Base-by-base conservation (phyloP, 1,140 invertebrate species). In the Campoletis sonorensis region DNA sequence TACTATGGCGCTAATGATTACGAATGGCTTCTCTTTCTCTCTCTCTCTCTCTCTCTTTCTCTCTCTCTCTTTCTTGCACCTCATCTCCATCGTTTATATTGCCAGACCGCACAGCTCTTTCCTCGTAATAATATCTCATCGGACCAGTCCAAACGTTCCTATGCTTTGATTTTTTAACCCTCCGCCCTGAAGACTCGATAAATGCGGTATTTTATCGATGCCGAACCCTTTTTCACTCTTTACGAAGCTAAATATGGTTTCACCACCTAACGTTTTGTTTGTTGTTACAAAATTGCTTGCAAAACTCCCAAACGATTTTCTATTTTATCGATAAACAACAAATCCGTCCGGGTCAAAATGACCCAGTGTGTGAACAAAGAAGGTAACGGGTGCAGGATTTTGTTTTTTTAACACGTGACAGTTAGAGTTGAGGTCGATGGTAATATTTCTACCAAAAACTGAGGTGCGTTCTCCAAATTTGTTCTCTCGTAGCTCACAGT, bases 1-100 rank as follows among this genome's bases (percentile, higher is more conserved):
- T 81, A 87, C 85, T 81, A 86, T 86, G 83, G 82, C 79, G 82
- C 85, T 89, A 89, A 89, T 89, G 88, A 89, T 89, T 89, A 89
- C 85, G 88, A 89, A 89, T 89, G 51, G 79, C 80, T 27, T 73
- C 71, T 73, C 40, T 51, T 49, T 75, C 72, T 75, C 23, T 18
- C 26, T 54, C 45, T 54, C n/a, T 18, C 16, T 72, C 33, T 45
- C 30, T 21, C 16, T 72, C 61, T 61, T n/a, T 61, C 16, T n/a
- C n/a, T 64, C 23, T 26, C n/a, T 64, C 58, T 64, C 58, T 64
- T 11, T 64, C 58, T 37, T 5, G 26, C 70, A 2, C 21, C 40
- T 26, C 37, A 70, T 70, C 67, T 70, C 30, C 27, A 70, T 33
- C 67, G 61, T 70, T 70, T 33, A 70, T 70, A 70, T 70, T 70